Base-by-base conservation (phyloP, 1,140 invertebrate species). In the Bombus superbus region DNA sequence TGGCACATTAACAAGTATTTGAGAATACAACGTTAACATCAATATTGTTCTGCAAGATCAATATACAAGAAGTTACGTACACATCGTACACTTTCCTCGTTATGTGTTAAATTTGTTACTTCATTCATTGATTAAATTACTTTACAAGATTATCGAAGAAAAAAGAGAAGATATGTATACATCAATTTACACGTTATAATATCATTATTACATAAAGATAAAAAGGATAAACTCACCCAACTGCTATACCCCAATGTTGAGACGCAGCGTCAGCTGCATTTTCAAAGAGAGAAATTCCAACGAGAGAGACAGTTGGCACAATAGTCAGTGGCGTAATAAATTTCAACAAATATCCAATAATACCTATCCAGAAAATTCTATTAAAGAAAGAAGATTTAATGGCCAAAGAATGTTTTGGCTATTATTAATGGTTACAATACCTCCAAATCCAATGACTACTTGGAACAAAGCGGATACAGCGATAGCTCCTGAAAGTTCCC, bases 401-500 rank as follows among this genome's bases (percentile, higher is more conserved):
- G 8, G 42, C 32, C 13, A 35, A 15, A 32, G 11, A 42, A 35
- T 35, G 8, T 1, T 64, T 53, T 47, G 9, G 3, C 1, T 15
- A 32, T 32, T 18, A 22, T 68, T 25, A 18, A 32, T 32, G 18
- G 2, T 76, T 47, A 10, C 9, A 6, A 4, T 93, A 96, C 96
- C 95, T 73, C 95, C 96, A 86, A 96, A 97, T 25, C 97, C 98
- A 74, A 98, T 95, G 28, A 98, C 92, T 18, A 98, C 95, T 95
- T 98, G 97, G 64, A 98, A 96, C 40, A 98, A 76, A 0, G 98
- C 97, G 0, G 98, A 97, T 0, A 98, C 96, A n/a, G 98, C 97
- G 62, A 98, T 98, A 5, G 98, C 98, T 0, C 98, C 98, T 0
- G 98, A 98, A 32, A 98, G 94, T 93, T 98, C 97, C 85, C 97